Percentiles rank a stretch among this genome's conserved stretches.
Evolutionary conservation across 2,888 invertebrate genomes (phyloP).

Genomic region (Ethmia dodecea): DNA sequence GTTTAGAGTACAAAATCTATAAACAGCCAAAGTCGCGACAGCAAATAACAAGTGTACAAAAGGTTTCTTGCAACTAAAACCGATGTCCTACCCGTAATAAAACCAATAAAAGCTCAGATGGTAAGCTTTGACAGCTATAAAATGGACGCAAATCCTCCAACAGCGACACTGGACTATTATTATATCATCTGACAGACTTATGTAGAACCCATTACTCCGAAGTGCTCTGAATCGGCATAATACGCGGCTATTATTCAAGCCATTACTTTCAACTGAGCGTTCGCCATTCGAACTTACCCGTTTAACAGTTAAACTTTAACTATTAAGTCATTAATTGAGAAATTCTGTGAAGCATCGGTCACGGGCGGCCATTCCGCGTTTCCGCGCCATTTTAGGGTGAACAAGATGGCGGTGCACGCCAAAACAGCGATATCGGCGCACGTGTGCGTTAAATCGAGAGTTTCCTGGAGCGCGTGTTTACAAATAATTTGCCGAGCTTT

Average conservation of each 20-base stretch:
- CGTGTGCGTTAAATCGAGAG: conserved; percentile 39
- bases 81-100: no score
- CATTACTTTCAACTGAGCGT: conserved; percentile 45
- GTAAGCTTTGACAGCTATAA: no score
- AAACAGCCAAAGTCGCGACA: no score
- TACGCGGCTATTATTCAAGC: conserved; percentile 45
- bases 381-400: conserved; percentile 28
- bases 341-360: conserved; percentile 39
- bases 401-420: conserved; percentile 39
- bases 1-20: no score
- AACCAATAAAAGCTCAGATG: no score
- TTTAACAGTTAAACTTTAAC: conserved; percentile 59
- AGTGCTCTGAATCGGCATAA: conserved; percentile 35
- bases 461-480: conserved; percentile 46
- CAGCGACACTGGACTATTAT: no score
- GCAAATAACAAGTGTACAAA: no score
- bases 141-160: no score
- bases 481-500: conserved; percentile 41
- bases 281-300: conserved; percentile 42
- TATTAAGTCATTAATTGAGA: conserved; percentile 63
- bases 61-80: no score
- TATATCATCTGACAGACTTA: no score
- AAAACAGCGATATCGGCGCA: conserved; percentile 31
- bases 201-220: conserved; percentile 13
- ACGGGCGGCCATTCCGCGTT: conserved; percentile 37